phyloP scores from a whole-genome alignment of 2,888 invertebrate genomes.

The Empis stercorea region DNA sequence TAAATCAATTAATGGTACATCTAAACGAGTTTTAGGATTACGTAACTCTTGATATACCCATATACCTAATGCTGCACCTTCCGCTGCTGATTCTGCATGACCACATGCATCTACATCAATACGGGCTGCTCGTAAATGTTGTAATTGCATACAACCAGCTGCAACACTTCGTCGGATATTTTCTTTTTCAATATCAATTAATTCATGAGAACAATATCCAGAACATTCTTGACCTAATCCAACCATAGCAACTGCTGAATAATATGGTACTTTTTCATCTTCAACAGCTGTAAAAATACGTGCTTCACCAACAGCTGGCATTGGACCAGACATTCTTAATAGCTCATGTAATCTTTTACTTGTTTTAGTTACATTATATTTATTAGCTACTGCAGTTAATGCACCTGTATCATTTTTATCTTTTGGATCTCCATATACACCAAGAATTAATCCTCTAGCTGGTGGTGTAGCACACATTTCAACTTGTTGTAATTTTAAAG shows the following conservation, averaged over 20 bases:
- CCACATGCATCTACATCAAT: conserved; percentile 60
- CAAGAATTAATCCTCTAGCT: conserved; percentile 44
- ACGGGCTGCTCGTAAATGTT: conserved; percentile 39
- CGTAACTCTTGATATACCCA: conserved; percentile 51
- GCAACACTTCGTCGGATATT: conserved; percentile 57
- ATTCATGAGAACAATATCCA: conserved; percentile 53
- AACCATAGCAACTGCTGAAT: conserved; percentile 54
- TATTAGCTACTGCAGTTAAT: conserved; percentile 47
- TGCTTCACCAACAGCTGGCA: conserved; percentile 40
- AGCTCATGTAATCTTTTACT: conserved; percentile 44
- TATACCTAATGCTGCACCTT: conserved; percentile 55
- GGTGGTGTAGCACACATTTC: conserved; percentile 30
- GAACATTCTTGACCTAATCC: conserved; percentile 58
- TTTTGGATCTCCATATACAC: conserved; percentile 48
- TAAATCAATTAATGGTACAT: conserved; percentile 33
- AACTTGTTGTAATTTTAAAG: conserved; percentile 9
- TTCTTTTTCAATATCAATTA: conserved; percentile 61
- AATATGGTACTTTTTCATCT: conserved; percentile 33
- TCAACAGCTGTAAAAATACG: conserved; percentile 54
- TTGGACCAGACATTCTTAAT: conserved; percentile 39
- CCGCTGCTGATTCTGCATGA: conserved; percentile 66
- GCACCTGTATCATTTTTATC: conserved; percentile 41
- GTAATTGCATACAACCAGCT: conserved; percentile 44
- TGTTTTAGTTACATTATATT: conserved; percentile 39
- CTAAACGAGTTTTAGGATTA: conserved; percentile 21